Percentiles rank a stretch among this genome's conserved stretches.
Conservation (phyloP, 2,113 vertebrate genomes). For the Notechis scutatus region DNA sequence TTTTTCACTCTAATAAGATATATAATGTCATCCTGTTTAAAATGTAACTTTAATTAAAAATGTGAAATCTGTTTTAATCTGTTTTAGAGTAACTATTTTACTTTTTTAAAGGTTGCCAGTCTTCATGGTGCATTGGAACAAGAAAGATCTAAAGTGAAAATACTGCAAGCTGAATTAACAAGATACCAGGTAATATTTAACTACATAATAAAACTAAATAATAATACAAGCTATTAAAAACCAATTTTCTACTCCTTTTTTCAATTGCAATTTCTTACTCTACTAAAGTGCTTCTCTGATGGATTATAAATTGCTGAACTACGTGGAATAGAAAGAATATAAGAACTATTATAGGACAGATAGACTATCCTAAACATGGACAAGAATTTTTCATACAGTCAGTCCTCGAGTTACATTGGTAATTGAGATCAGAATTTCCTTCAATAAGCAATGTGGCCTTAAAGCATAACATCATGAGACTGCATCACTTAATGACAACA, state of each 20-base stretch:
- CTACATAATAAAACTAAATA: background rate
- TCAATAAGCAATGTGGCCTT: background rate
- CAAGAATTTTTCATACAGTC: background rate
- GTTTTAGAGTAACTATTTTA: background rate
- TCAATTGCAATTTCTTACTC: background rate
- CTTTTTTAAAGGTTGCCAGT: conserved; percentile 75
- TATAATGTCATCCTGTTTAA: background rate
- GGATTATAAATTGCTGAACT: background rate
- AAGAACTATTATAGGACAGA: background rate
- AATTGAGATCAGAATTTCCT: background rate
- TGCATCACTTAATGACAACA: background rate
- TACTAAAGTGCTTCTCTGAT: background rate
- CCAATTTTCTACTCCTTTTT: background rate
- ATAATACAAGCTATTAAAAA: background rate
- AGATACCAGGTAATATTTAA: conserved; percentile 84
- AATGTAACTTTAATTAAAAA: background rate
- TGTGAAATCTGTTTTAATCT: background rate
- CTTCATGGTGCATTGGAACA: conserved; percentile 88
- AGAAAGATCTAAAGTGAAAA: conserved; percentile 92
- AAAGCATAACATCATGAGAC: background rate
- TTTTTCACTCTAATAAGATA: background rate
- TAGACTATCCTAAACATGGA: background rate
- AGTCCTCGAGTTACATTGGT: background rate
- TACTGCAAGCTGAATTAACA: conserved; percentile 84
- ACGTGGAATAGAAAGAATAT: background rate